phyloP scores from a whole-genome alignment of 2,888 invertebrate genomes.

The Netelia virgata region DNA sequence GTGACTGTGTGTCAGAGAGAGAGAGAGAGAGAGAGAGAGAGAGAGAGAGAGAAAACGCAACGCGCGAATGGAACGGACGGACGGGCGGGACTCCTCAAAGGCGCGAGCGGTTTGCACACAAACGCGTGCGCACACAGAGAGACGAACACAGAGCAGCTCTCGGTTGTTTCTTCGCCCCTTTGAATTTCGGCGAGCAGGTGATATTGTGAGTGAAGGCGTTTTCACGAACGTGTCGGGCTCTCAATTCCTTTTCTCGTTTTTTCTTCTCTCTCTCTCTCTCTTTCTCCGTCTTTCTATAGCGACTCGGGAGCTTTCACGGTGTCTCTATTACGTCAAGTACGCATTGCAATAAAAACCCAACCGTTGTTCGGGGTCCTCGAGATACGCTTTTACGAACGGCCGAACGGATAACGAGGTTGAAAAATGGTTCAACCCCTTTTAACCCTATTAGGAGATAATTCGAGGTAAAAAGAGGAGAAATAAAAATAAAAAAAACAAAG shows the following conservation, averaged over 20 bases:
- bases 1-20: slow-evolving; percentile 12
- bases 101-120: slow-evolving; percentile 34
- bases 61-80: slow-evolving; percentile 45
- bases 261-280: background rate
- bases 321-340: slow-evolving; percentile 54
- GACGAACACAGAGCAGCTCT: slow-evolving; percentile 2
- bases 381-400: too few relatives aligned
- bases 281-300: background rate
- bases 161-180: slow-evolving; percentile 64
- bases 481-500: too few relatives aligned
- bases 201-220: slow-evolving; percentile 69
- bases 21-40: slow-evolving; percentile 9
- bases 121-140: background rate
- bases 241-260: background rate
- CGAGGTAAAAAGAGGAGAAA: too few relatives aligned
- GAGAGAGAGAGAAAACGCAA: slow-evolving; percentile 28
- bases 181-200: slow-evolving; percentile 69
- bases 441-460: too few relatives aligned
- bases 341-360: too few relatives aligned
- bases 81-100: slow-evolving; percentile 65
- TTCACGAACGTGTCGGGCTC: slow-evolving; percentile 61
- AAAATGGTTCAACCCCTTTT: too few relatives aligned
- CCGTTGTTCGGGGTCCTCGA: too few relatives aligned
- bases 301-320: slow-evolving; percentile 27
- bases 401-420: too few relatives aligned